Base-by-base conservation (phyloP, 92 coral and sea anemone species). In the Porites evermanni region DNA sequence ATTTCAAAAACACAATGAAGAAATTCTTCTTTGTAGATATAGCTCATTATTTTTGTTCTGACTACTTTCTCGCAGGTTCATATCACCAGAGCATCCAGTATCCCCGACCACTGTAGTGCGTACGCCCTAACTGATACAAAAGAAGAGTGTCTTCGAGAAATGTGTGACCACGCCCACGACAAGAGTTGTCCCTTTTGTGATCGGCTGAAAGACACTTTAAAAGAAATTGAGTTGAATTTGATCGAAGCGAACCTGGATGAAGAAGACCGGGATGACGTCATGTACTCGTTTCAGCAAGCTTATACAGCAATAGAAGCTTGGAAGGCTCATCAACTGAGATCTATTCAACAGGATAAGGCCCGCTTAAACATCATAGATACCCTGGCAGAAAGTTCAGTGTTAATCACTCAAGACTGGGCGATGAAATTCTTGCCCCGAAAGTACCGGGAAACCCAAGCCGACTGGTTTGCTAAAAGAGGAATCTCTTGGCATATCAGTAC, bases 261-360 rank as follows among this genome's bases (percentile, higher is more conserved):
- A 20, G 81, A 84, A 68, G 88, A 84, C 50, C 88, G 63, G 61
- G 29, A 26, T 26, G 82, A 84, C 47, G 82, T 32, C 29, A 32
- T 74, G 68, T 65, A 66, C 26, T 21, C 70, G n/a, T 52, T 47
- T 70, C 67, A 60, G 47, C 64, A 84, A 63, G 82, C 69, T 14
- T 38, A 20, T 63, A 44, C 38, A 20, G 82, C 88, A 11, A 75
- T 84, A 14, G 38, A 63, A 8, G 38, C 88, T 24, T 76, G 83
- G 88, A 84, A 76, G 64, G 88, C 88, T 54, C 88, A 84, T 26
- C 82, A 75, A 56, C 47, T 84, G 75, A 84, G 88, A 20, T 73
- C 73, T 14, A 71, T 76, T 47, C 78, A 77, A 20, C 88, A 84
- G 72, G 16, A 26, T 26, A 26, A 26, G 29, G 29, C 29, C 1